Evolutionary conservation across 2,888 invertebrate species (phyloP).

Genomic region (Nomada fabriciana): DNA sequence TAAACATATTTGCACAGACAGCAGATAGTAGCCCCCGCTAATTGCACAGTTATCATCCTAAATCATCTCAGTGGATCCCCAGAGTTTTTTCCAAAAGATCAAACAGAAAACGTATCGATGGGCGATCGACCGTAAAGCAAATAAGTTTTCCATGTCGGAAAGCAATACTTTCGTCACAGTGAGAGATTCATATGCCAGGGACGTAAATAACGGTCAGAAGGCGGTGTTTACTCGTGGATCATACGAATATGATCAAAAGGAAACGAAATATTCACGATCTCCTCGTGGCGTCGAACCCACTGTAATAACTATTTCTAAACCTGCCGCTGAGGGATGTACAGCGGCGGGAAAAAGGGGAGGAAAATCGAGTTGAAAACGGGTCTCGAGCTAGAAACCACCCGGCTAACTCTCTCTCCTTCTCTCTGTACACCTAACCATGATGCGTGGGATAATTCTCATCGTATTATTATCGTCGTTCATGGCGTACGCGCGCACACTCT

Average conservation of each 20-base stretch:
- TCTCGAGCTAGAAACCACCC: slow-evolving; percentile 63
- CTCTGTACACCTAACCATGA: slow-evolving; percentile 53
- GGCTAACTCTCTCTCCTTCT: slow-evolving; percentile 38
- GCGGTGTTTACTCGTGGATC: slow-evolving; percentile 52
- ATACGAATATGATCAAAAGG: slow-evolving; percentile 54
- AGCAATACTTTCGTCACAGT: slow-evolving; percentile 16
- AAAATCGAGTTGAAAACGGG: slow-evolving; percentile 60
- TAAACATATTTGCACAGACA: not conserved
- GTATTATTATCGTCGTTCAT: slow-evolving; percentile 75
- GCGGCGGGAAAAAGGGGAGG: slow-evolving; percentile 25
- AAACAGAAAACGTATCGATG: not conserved
- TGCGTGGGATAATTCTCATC: slow-evolving; percentile 84
- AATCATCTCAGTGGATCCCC: not conserved
- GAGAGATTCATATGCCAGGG: slow-evolving; percentile 22
- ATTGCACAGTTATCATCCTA: not conserved
- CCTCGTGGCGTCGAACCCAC: slow-evolving; percentile 59
- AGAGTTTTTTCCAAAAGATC: too few relatives aligned
- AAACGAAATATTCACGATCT: slow-evolving; percentile 44
- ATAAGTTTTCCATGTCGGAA: slow-evolving; percentile 5
- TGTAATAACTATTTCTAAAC: slow-evolving; percentile 60
- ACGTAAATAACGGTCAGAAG: slow-evolving; percentile 35
- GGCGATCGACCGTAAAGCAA: not conserved
- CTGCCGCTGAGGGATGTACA: not conserved
- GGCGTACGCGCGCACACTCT: slow-evolving; percentile 71
- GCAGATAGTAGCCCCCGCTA: not conserved